phyloP scores from a whole-genome alignment of 2,888 invertebrate species.

The Pseudolycoriella hygida region DNA sequence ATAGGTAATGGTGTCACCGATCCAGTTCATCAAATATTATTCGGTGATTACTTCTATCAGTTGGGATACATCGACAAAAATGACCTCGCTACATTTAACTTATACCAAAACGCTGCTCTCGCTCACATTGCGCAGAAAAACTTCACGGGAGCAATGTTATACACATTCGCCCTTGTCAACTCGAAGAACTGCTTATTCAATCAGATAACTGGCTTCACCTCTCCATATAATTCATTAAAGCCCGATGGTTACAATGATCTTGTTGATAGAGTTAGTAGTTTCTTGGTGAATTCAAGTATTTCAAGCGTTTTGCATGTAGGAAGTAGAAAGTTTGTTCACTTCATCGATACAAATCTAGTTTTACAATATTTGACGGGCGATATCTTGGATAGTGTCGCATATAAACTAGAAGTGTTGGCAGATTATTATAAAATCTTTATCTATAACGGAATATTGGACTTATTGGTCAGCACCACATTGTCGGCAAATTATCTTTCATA shows the following conservation, averaged over 20 bases:
- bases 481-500: conserved; percentile 55
- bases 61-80: conserved; percentile 38
- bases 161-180: conserved; percentile 47
- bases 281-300: conserved; percentile 42
- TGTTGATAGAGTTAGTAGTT: conserved; percentile 39
- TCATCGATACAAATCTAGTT: conserved; percentile 31
- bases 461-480: conserved; percentile 65
- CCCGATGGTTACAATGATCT: conserved; percentile 38
- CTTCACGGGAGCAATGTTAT: conserved; percentile 44
- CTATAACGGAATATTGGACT: conserved; percentile 73
- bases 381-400: conserved; percentile 57
- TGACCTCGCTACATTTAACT: conserved; percentile 28
- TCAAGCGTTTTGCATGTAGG: conserved; percentile 65
- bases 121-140: conserved; percentile 40
- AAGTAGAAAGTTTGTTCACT: conserved; percentile 40
- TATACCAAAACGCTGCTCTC: conserved; percentile 37
- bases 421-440: conserved; percentile 53
- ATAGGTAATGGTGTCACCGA: conserved; percentile 72
- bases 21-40: conserved; percentile 57
- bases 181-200: conserved; percentile 43
- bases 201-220: conserved; percentile 54
- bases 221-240: conserved; percentile 54
- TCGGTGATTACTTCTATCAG: conserved; percentile 65
- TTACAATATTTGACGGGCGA: conserved; percentile 49
- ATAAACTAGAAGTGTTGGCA: conserved; percentile 43